Conservation (phyloP, 2,888 invertebrate genomes). For the Eilema depressum region DNA sequence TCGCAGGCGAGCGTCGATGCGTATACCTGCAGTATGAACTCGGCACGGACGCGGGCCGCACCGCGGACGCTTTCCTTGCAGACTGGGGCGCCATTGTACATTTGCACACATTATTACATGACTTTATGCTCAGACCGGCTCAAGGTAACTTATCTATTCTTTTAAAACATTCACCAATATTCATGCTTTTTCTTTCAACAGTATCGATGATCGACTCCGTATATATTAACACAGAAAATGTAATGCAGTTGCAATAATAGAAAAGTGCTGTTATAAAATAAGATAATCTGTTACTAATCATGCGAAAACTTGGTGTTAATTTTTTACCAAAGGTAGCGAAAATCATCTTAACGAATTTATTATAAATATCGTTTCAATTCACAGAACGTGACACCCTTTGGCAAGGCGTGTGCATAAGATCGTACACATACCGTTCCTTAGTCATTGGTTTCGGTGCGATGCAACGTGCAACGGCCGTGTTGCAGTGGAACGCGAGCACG, state of each 20-base stretch:
- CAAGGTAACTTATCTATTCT: constrained; percentile 83
- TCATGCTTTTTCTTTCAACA: not conserved
- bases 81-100: constrained; percentile 98
- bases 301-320: not conserved
- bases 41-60: constrained; percentile 93
- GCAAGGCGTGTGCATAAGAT: constrained; percentile 91
- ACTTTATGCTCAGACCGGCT: constrained; percentile 93
- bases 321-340: not conserved
- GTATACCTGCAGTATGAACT: constrained; percentile 97
- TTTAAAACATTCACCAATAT: not conserved
- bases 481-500: constrained; percentile 92
- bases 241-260: not conserved
- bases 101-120: constrained; percentile 94
- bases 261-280: not conserved
- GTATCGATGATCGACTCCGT: not conserved
- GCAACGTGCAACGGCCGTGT: constrained; percentile 93
- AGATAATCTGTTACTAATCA: not conserved
- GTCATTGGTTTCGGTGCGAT: constrained; percentile 96
- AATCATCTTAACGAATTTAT: not conserved
- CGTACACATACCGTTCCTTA: constrained; percentile 97
- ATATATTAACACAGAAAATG: not conserved
- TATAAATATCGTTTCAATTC: not conserved
- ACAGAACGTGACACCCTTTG: constrained; percentile 87
- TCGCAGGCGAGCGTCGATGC: constrained; percentile 92
- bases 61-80: constrained; percentile 94